A percentile compares a stretch with the other conserved stretches of the same genome.
phyloP scores from a whole-genome alignment of 2,888 invertebrate species.

The Trissonchulus latispiculum region DNA sequence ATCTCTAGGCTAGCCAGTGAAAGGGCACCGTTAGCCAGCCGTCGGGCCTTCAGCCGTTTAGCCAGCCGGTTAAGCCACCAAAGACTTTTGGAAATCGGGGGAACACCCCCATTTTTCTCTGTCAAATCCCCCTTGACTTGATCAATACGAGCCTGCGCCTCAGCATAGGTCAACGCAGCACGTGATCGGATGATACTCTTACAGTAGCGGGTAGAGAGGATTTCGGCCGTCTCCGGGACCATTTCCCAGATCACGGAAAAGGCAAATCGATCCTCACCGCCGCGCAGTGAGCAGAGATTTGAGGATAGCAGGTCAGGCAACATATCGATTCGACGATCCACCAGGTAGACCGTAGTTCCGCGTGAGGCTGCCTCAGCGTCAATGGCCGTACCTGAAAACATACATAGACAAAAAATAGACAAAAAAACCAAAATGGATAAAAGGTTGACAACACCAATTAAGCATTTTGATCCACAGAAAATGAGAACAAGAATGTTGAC shows the following conservation, averaged over 20 bases:
- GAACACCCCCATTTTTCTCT: no score
- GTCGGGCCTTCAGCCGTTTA: conserved; percentile 71
- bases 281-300: conserved; percentile 85
- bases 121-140: no score
- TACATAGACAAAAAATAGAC: no score
- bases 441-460: no score
- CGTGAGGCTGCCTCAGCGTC: conserved; percentile 85
- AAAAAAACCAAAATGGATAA: no score
- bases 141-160: conserved; percentile 88
- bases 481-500: no score
- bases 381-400: conserved; percentile 67
- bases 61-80: conserved; percentile 73
- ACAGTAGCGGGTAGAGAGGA: conserved; percentile 67
- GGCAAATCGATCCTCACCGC: conserved; percentile 73
- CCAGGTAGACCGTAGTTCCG: conserved; percentile 90
- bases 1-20: conserved; percentile 80
- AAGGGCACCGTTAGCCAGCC: conserved; percentile 77
- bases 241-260: conserved; percentile 94
- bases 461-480: no score
- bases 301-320: conserved; percentile 72
- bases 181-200: conserved; percentile 75
- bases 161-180: conserved; percentile 90
- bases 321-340: conserved; percentile 61
- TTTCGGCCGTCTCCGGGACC: conserved; percentile 61
- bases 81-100: conserved; percentile 58